Conservation (phyloP, 1,140 invertebrate species). For the Teleopsis dalmanni region DNA sequence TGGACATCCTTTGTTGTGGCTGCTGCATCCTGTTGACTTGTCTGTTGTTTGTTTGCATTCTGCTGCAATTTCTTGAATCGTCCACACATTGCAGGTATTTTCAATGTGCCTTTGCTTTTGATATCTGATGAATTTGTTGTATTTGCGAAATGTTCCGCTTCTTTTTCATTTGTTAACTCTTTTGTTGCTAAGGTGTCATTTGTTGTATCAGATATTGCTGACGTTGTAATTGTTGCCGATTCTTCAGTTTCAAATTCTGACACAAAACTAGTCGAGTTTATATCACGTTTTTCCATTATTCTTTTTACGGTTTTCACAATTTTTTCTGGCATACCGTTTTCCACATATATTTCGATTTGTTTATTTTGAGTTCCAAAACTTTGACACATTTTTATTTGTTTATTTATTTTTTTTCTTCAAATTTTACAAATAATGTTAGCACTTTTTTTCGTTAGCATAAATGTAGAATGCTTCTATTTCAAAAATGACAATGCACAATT, state of each 20-base stretch:
- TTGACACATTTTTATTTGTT: conserved; percentile 35
- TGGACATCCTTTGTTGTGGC: no score
- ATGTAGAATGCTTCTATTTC: no score
- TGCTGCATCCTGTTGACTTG: neutral
- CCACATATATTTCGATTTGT: conserved; percentile 37
- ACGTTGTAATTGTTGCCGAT: neutral
- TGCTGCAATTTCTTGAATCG: neutral
- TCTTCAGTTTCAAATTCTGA: no score
- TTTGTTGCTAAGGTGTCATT: neutral
- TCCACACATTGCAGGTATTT: neutral
- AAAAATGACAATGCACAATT: no score
- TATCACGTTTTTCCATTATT: conserved; percentile 29
- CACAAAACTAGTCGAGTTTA: no score
- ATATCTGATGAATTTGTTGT: neutral
- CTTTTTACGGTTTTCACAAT: conserved; percentile 33
- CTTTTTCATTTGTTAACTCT: neutral
- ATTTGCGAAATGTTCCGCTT: neutral
- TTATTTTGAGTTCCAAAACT: conserved; percentile 37
- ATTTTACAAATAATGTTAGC: no score
- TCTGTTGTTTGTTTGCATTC: neutral
- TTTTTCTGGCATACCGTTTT: conserved; percentile 37
- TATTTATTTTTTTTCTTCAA: conserved; percentile 5
- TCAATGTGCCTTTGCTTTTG: neutral
- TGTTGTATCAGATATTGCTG: neutral
- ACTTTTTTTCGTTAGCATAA: no score